Percentiles rank a stretch among this genome's conserved stretches.
Conservation (phyloP, 2,113 vertebrate species). For the Heterochromis multidens region DNA sequence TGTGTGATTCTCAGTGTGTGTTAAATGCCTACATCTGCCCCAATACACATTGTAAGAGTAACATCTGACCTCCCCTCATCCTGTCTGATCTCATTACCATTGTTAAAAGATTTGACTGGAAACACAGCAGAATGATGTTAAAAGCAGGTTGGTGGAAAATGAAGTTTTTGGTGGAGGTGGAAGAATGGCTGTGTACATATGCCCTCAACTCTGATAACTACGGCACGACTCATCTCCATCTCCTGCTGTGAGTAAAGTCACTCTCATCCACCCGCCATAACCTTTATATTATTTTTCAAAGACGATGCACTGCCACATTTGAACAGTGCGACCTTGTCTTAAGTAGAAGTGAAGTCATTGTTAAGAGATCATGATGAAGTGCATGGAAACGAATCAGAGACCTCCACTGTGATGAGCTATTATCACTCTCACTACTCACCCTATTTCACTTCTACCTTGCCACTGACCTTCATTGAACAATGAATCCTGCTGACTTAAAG, state of each 20-base stretch:
- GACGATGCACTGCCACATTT: background rate
- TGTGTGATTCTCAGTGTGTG: no score
- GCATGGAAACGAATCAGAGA: slow-evolving; percentile 60
- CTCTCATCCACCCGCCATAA: background rate
- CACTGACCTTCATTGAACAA: slow-evolving; percentile 78
- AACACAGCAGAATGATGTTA: background rate
- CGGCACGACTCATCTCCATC: background rate
- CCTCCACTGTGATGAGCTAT: slow-evolving; percentile 66
- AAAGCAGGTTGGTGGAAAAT: background rate
- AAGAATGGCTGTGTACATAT: background rate
- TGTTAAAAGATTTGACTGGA: background rate
- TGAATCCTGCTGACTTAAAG: slow-evolving; percentile 72
- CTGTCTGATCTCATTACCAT: background rate
- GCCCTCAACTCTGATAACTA: background rate
- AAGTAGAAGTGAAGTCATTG: slow-evolving; percentile 22
- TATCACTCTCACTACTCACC: slow-evolving; percentile 62
- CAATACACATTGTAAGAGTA: background rate
- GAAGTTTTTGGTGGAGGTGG: background rate
- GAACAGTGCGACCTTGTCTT: slow-evolving; percentile 26
- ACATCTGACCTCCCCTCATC: background rate
- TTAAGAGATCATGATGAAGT: slow-evolving; percentile 20
- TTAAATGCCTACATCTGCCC: background rate
- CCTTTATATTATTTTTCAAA: background rate
- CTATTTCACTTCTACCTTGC: slow-evolving; percentile 74
- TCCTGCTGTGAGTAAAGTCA: background rate